phyloP scores from a whole-genome alignment of 1,140 invertebrate genomes.

The Polypedilum pembai region DNA sequence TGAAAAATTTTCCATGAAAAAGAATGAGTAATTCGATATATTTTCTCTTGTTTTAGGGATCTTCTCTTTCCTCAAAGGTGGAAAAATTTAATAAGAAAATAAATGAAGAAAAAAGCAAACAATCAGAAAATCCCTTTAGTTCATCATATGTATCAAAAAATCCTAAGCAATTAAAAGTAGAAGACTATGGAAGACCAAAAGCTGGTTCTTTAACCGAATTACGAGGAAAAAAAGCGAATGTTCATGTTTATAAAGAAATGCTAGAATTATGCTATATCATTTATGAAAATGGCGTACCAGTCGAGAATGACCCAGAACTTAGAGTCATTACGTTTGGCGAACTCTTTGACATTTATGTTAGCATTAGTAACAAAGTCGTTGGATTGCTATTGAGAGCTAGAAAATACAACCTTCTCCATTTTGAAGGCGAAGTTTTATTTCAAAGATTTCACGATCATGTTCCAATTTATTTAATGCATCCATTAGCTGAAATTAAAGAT shows the following conservation, averaged over 20 bases:
- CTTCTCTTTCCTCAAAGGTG: conserved; percentile 57
- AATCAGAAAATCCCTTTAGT: conserved; percentile 64
- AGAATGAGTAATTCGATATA: neutral
- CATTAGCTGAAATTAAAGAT: conserved; percentile 62
- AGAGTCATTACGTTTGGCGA: conserved; percentile 80
- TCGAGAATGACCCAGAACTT: conserved; percentile 52
- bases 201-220: conserved; percentile 86
- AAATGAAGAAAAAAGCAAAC: conserved; percentile 58
- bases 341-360: conserved; percentile 88
- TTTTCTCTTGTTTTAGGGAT: conserved; percentile 46
- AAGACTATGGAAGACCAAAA: conserved; percentile 51
- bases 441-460: conserved; percentile 70
- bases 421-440: conserved; percentile 93
- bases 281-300: conserved; percentile 67
- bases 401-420: conserved; percentile 82
- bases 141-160: neutral
- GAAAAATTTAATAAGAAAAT: conserved; percentile 65
- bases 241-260: conserved; percentile 81
- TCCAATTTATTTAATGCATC: conserved; percentile 71
- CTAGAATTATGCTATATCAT: conserved; percentile 87
- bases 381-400: conserved; percentile 84
- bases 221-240: conserved; percentile 80
- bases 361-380: conserved; percentile 89
- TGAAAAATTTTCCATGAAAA: no score
- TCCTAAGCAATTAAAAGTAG: neutral